Evolutionary conservation across 2,113 vertebrate genomes (phyloP).

Genomic region (Phyllostomus hastatus): DNA sequence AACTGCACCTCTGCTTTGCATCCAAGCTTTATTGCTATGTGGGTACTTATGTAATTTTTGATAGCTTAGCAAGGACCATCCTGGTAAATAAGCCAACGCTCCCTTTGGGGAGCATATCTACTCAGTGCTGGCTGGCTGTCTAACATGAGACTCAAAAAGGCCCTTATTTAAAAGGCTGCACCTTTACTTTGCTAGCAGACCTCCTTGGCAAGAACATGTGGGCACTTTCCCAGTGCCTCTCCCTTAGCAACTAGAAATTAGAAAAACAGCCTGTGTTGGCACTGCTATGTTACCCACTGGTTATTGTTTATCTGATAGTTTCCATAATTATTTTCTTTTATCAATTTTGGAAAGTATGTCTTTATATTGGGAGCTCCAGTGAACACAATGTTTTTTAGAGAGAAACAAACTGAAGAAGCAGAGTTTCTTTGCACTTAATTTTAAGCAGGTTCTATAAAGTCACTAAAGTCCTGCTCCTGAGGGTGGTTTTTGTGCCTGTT

Average conservation of each 20-base stretch:
- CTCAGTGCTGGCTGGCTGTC: background rate
- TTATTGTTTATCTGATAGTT: background rate
- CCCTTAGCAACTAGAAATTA: background rate
- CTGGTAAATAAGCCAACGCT: background rate
- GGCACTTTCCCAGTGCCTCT: background rate
- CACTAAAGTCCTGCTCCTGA: background rate
- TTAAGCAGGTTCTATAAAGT: background rate
- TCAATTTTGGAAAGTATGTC: background rate
- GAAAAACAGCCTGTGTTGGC: background rate
- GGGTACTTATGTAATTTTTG: background rate
- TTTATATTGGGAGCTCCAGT: background rate
- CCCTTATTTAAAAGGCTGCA: background rate
- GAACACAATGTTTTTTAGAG: background rate
- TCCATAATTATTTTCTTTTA: background rate
- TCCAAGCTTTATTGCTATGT: background rate
- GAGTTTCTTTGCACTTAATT: background rate
- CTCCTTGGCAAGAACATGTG: too few relatives aligned
- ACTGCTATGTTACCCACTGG: background rate
- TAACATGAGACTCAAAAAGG: background rate
- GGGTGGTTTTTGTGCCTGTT: background rate
- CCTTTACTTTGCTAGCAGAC: background rate
- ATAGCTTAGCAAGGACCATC: background rate
- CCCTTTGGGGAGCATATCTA: background rate
- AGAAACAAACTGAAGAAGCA: background rate
- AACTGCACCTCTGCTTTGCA: background rate